Evolutionary conservation across 1,140 invertebrate species (phyloP), one percentile per base, ranked within the genome.

Genomic region (Lasioglossum baleicum): DNA sequence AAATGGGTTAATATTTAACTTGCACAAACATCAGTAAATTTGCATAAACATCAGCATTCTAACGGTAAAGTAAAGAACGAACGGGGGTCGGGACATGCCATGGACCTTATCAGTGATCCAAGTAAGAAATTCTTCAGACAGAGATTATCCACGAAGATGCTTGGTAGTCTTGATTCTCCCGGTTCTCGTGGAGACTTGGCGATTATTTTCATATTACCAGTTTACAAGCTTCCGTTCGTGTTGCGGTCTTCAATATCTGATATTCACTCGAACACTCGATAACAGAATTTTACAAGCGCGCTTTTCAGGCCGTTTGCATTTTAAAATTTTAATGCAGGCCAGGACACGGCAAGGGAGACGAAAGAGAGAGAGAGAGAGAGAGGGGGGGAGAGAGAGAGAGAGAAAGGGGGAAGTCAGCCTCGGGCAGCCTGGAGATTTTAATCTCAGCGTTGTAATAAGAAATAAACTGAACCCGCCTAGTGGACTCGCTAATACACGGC

Each of bases 371-470:
- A n/a, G 20, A 20, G 20, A n/a, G 7, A n/a, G 56, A n/a, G 20
- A 20, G 17, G 10, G 17, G 8, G 17, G 22, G 17, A 58, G 7
- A n/a, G 56, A 40, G 17, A 60, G 22, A n/a, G 56, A n/a, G 56
- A n/a, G 7, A 20, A 58, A 8, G 56, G 8, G 56, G 56, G 10
- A 58, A 58, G 56, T n/a, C 56, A n/a, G 56, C n/a, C 51, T 42
- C 44, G 17, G 67, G 64, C 51, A 58, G 40, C 63, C 15, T 11
- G 7, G 22, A 53, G 83, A 85, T 85, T 82, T 78, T 82, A 85
- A 85, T 85, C 83, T 84, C 70, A 66, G 56, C 71, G 60, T 82
- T 77, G 72, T 82, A 84, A 85, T 84, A 85, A 85, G 83, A 84
- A 85, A 82, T 78, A 85, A 85, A 85, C 65, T 60, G 83, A 81